Base-by-base conservation (phyloP, 2,113 vertebrate genomes). In the Gasterosteus nipponicus region DNA sequence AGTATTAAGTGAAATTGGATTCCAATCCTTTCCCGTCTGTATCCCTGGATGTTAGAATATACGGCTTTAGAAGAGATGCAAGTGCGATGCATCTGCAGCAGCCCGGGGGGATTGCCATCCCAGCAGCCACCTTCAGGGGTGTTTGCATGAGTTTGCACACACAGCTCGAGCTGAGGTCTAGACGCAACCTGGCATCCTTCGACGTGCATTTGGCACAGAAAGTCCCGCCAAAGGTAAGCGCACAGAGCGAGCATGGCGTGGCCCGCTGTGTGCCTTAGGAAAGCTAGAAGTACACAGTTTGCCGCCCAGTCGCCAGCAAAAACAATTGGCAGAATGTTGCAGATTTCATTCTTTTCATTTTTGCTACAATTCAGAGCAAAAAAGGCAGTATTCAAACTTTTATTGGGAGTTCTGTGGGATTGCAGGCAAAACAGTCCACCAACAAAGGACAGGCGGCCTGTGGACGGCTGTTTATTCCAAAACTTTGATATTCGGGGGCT, bases 1-100 rank as follows among this genome's bases (percentile, higher is more conserved):
- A 67, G 73, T 58, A 82, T 85, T 82, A 83, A 75, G 70, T 76
- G 79, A 84, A 90, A 89, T 83, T 84, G 76, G 86, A 87, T 89
- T 92, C 75, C 84, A 80, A 82, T 88, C 85, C 77, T 73, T 60
- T 72, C 74, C 78, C 35, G 56, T 63, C 66, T 78, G 63, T 77
- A 69, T 84, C 65, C 29, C 51, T 1, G 46, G 44, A 66, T 69
- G 71, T 77, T 75, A 64, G 80, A 85, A 80, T 67, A 80, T 67
- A 73, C 42, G 60, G 62, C 76, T 78, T 73, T 18, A 5, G 14
- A 44, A 59, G 16, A 70, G 67, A 68, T 66, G 72, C 59, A 11
- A 39, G 65, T 68, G 18, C 2, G 69, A 59, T 26, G 42, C 35
- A 65, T 54, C 63, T n/a, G 78, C 46, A 49, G 69, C 65, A 19